These are phyloP conservation scores for Melopsittacus undulatus DNA, from an alignment of 2,797 vertebrate genomes.

Conservation along the genomic window DNA sequence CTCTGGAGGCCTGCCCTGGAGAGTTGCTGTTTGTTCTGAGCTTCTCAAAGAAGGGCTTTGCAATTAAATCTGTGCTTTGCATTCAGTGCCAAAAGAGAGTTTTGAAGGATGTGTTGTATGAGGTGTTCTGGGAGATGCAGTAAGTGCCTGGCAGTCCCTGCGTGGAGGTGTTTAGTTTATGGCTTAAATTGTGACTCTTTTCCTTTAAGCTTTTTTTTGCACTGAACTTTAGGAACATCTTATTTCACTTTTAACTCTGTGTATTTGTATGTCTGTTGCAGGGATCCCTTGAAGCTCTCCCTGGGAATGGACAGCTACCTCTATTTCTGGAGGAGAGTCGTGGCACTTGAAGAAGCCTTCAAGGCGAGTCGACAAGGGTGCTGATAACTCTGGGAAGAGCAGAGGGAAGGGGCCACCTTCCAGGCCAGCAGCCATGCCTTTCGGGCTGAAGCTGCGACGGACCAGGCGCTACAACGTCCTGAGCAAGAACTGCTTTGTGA, in stretches of 20 bases:
- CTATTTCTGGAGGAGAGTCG: conserved; percentile 71
- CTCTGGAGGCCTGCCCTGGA: conserved; percentile 1
- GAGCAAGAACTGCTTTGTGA: conserved; percentile 98
- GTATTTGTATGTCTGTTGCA: conserved; percentile 60
- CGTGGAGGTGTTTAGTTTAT: not conserved
- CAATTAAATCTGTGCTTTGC: conserved; percentile 7
- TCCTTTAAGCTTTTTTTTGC: not conserved
- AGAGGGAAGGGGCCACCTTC: not conserved
- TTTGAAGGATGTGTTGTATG: not conserved
- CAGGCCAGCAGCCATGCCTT: conserved; percentile 87
- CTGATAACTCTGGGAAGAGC: not conserved
- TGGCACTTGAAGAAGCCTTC: conserved; percentile 70
- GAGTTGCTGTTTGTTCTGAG: conserved; percentile 5
- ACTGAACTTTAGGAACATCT: not conserved
- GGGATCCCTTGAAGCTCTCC: conserved; percentile 52
- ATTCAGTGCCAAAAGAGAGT: not conserved
- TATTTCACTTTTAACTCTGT: not conserved
- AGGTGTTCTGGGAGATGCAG: not conserved
- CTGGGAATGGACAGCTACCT: conserved; percentile 86
- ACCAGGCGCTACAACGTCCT: conserved; percentile 95
- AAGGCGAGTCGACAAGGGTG: not conserved
- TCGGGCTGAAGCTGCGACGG: conserved; percentile 90
- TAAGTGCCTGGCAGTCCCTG: not conserved
- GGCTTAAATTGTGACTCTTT: not conserved
- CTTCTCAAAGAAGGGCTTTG: conserved; percentile 10